Conservation (phyloP, 2,113 vertebrate genomes). For the Nansenia antarctica region DNA sequence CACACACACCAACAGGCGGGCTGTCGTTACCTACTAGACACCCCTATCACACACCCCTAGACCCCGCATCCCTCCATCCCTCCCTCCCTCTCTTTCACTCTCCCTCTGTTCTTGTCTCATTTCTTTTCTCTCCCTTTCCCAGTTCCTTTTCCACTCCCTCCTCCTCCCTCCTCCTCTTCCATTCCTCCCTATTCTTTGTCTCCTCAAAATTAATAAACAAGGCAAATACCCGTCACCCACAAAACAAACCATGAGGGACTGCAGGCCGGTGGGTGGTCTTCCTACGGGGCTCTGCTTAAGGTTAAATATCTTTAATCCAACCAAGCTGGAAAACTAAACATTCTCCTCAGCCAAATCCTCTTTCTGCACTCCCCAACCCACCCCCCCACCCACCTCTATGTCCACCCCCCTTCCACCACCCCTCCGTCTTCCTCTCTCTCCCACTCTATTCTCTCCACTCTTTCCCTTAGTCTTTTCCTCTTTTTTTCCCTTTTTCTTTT, state of each 20-base stretch:
- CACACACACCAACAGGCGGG: neutral
- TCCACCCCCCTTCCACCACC: neutral
- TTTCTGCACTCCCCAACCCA: constrained; percentile 3
- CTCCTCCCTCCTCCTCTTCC: neutral
- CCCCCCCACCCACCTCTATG: constrained; percentile 9
- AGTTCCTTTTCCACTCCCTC: neutral
- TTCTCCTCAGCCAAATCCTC: constrained; percentile 46
- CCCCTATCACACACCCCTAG: constrained; percentile 6
- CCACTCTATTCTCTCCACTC: neutral
- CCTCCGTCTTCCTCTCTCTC: neutral
- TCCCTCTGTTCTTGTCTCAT: neutral
- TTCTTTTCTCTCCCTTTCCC: neutral
- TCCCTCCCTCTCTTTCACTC: constrained; percentile 2
- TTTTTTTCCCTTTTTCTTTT: neutral
- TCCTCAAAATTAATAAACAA: constrained; percentile 55
- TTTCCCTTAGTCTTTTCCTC: constrained; percentile 12
- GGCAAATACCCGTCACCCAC: constrained; percentile 43
- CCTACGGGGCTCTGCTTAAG: constrained; percentile 46
- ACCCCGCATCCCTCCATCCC: neutral
- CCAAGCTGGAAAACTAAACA: constrained; percentile 59
- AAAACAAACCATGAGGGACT: constrained; percentile 33
- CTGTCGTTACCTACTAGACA: neutral
- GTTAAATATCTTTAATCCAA: constrained; percentile 67
- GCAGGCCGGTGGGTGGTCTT: constrained; percentile 62
- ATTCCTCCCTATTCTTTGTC: constrained; percentile 10